phyloP scores from a whole-genome alignment of 2,113 vertebrate species.

The Oriolus oriolus region DNA sequence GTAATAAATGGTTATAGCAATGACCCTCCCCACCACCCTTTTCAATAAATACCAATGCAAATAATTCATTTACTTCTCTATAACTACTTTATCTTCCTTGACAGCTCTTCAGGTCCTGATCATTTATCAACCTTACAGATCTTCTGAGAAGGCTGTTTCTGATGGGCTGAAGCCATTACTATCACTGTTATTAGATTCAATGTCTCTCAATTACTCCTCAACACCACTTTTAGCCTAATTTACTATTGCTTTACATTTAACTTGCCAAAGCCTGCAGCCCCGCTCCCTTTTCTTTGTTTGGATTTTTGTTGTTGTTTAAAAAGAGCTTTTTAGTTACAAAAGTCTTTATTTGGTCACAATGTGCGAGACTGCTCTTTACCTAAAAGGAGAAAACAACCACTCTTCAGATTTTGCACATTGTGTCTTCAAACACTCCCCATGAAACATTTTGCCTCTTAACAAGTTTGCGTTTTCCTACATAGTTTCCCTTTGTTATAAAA shows the following conservation, averaged over 20 bases:
- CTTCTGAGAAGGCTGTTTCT: not conserved
- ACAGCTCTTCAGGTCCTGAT: not conserved
- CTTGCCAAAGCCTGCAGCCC: not conserved
- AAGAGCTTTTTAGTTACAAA: not conserved
- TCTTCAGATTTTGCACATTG: not conserved
- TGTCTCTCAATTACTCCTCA: not conserved
- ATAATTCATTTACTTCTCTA: not conserved
- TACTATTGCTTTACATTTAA: not conserved
- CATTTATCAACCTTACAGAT: slow-evolving; percentile 17
- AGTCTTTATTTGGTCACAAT: not conserved
- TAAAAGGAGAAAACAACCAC: not conserved
- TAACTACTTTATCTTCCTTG: slow-evolving; percentile 14
- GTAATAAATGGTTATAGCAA: not conserved
- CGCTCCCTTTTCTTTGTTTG: not conserved
- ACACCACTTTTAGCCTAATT: not conserved
- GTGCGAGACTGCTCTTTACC: not conserved
- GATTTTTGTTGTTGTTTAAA: not conserved
- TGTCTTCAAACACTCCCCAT: not conserved
- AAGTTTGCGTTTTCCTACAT: not conserved
- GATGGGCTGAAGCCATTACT: not conserved
- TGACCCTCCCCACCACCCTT: not conserved
- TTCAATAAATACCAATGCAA: slow-evolving; percentile 13
- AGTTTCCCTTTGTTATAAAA: not conserved
- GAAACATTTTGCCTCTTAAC: not conserved
- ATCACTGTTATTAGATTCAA: not conserved